Percentiles rank a stretch among this genome's conserved stretches.
These are phyloP conservation scores for Oncorhynchus clarkii DNA, from an alignment of 2,113 vertebrate genomes.

Conservation along the genomic window DNA sequence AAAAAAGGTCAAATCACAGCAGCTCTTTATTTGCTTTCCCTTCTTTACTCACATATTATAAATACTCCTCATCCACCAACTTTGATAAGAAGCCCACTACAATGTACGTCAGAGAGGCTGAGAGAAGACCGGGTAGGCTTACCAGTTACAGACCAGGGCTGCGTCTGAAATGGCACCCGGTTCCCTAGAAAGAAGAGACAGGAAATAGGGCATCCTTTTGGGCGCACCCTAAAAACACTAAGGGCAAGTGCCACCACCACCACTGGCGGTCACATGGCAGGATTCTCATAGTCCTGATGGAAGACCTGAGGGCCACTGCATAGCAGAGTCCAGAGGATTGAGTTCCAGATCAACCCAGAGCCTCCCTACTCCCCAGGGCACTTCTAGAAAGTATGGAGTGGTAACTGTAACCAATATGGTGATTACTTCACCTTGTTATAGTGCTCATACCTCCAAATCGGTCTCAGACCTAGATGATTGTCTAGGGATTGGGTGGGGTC, in stretches of 20 bases:
- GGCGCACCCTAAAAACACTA: not conserved
- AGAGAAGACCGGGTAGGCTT: constrained; percentile 9
- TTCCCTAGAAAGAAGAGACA: not conserved
- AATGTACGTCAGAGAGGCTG: constrained; percentile 56
- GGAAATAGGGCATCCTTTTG: not conserved
- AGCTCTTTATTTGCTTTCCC: constrained; percentile 70
- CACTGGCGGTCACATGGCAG: constrained; percentile 36
- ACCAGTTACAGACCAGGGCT: no score
- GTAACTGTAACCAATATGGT: no score
- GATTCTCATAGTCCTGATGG: constrained; percentile 31
- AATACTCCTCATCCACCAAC: constrained; percentile 49
- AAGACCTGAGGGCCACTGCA: not conserved
- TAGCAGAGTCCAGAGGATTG: not conserved
- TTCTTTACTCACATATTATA: constrained; percentile 65
- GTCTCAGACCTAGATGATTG: constrained; percentile 31
- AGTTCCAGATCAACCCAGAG: constrained; percentile 44
- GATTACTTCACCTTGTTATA: no score
- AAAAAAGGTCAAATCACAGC: constrained; percentile 42
- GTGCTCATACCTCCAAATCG: no score
- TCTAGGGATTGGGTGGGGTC: constrained; percentile 25
- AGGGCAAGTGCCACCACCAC: not conserved
- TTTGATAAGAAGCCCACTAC: constrained; percentile 60
- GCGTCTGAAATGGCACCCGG: no score
- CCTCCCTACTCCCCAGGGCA: no score
- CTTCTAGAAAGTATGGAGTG: no score